phyloP scores from a whole-genome alignment of 1,140 invertebrate species.

The Drosophila punjabiensis region DNA sequence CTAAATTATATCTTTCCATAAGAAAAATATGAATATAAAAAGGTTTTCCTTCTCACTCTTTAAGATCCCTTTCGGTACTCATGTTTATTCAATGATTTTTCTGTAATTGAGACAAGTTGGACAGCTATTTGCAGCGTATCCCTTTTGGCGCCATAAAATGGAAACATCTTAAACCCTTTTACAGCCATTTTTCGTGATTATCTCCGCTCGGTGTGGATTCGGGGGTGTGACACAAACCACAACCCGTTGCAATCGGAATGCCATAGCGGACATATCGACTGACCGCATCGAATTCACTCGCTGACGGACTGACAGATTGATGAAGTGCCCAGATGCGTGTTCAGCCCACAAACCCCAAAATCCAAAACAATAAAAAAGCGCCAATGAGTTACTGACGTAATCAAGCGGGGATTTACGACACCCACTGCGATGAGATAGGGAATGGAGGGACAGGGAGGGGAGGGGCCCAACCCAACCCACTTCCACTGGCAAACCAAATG shows the following conservation, averaged over 20 bases:
- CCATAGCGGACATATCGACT: slow-evolving; percentile 39
- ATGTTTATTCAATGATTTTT: background rate
- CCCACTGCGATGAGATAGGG: slow-evolving; percentile 15
- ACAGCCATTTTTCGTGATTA: slow-evolving; percentile 17
- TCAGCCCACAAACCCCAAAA: slow-evolving; percentile 19
- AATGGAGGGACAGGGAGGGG: slow-evolving; percentile 8
- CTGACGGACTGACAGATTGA: slow-evolving; percentile 47
- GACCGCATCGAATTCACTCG: slow-evolving; percentile 46
- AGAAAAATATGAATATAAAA: background rate
- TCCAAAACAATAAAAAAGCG: slow-evolving; percentile 24
- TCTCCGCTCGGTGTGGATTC: background rate
- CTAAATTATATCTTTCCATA: too few relatives aligned
- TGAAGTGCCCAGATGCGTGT: slow-evolving; percentile 49
- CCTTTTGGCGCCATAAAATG: slow-evolving; percentile 5
- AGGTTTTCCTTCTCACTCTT: background rate
- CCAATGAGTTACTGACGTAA: slow-evolving; percentile 69
- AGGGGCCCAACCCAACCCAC: slow-evolving; percentile 45
- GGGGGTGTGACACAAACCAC: slow-evolving; percentile 45
- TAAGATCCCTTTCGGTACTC: background rate
- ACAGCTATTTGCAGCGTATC: slow-evolving; percentile 1
- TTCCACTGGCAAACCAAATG: slow-evolving; percentile 49
- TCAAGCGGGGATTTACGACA: slow-evolving; percentile 53
- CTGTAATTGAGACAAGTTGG: slow-evolving; percentile 1
- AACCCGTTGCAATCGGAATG: slow-evolving; percentile 37
- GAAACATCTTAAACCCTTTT: slow-evolving; percentile 12